These are phyloP conservation scores for Apamea anceps DNA, from an alignment of 2,888 invertebrate species.

Conservation along the genomic window DNA sequence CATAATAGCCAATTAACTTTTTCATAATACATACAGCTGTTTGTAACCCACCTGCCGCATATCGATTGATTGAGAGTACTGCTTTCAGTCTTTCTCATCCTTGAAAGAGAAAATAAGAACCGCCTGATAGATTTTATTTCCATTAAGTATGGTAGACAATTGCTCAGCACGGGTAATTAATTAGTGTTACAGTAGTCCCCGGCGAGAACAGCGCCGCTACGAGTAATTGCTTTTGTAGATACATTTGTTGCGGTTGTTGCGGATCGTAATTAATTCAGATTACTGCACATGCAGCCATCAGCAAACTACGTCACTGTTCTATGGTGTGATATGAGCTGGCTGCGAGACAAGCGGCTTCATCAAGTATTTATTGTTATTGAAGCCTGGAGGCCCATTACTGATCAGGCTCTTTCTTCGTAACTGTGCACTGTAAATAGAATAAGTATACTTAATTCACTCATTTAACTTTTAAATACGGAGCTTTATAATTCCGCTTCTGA, in stretches of 20 bases:
- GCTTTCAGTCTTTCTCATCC: neutral
- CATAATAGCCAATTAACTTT: constrained; percentile 46
- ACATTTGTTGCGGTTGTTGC: constrained; percentile 16
- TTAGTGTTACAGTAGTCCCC: neutral
- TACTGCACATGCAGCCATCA: neutral
- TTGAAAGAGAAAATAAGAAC: neutral
- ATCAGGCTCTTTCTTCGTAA: neutral
- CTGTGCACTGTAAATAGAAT: neutral
- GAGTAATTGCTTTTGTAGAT: constrained; percentile 22
- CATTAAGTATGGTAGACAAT: neutral
- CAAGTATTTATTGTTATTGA: neutral
- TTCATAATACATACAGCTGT: constrained; percentile 30
- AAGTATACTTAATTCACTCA: neutral
- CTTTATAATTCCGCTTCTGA: constrained; percentile 12
- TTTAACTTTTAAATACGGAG: constrained; percentile 12
- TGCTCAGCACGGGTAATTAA: constrained; percentile 4
- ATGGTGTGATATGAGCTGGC: neutral
- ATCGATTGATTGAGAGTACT: constrained; percentile 23
- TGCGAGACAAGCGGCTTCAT: neutral
- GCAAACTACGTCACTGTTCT: neutral
- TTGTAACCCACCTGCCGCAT: constrained; percentile 24
- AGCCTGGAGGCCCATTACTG: neutral
- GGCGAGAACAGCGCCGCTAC: neutral
- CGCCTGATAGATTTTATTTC: neutral
- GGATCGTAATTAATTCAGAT: constrained; percentile 2